A percentile compares a stretch with the other conserved stretches of the same genome.
Conservation (phyloP, 1,140 invertebrate genomes). For the Dinothrombium tinctorium region DNA sequence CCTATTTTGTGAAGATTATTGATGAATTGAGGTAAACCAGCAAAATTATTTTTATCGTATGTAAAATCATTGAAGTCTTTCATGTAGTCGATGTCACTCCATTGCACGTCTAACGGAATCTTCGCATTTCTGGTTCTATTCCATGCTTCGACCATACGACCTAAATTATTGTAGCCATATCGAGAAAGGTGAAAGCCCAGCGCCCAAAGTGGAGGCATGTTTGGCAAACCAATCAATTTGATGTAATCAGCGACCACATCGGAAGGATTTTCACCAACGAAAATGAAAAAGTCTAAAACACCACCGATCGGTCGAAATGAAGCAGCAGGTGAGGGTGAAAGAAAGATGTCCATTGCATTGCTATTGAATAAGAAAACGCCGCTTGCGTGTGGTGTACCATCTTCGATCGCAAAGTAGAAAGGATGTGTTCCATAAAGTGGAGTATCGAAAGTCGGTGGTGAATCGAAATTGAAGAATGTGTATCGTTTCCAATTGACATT, state of each 20-base stretch:
- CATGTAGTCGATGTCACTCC: slow-evolving; percentile 26
- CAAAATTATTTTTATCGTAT: slow-evolving; percentile 20
- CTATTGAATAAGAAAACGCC: slow-evolving; percentile 52
- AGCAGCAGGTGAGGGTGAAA: slow-evolving; percentile 47
- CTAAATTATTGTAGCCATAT: slow-evolving; percentile 40
- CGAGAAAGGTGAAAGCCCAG: slow-evolving; percentile 29
- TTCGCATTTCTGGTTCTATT: slow-evolving; percentile 18
- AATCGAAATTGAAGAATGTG: slow-evolving; percentile 14
- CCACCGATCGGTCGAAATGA: slow-evolving; percentile 50
- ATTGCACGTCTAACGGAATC: slow-evolving; percentile 24
- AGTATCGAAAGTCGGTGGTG: slow-evolving; percentile 6
- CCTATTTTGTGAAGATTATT: slow-evolving; percentile 19
- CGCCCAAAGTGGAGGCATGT: slow-evolving; percentile 26
- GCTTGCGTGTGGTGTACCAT: slow-evolving; percentile 20
- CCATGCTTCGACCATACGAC: slow-evolving; percentile 30
- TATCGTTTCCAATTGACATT: slow-evolving; percentile 12
- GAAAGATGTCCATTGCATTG: slow-evolving; percentile 56
- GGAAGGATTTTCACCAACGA: slow-evolving; percentile 40
- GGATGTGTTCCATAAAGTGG: not conserved
- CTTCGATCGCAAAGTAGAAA: not conserved
- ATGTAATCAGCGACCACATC: slow-evolving; percentile 27
- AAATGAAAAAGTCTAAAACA: slow-evolving; percentile 44
- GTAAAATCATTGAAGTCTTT: slow-evolving; percentile 22
- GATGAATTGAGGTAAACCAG: slow-evolving; percentile 21
- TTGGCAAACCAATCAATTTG: slow-evolving; percentile 18